Base-by-base conservation (phyloP, 2,888 invertebrate genomes). In the Xylocampa areola region DNA sequence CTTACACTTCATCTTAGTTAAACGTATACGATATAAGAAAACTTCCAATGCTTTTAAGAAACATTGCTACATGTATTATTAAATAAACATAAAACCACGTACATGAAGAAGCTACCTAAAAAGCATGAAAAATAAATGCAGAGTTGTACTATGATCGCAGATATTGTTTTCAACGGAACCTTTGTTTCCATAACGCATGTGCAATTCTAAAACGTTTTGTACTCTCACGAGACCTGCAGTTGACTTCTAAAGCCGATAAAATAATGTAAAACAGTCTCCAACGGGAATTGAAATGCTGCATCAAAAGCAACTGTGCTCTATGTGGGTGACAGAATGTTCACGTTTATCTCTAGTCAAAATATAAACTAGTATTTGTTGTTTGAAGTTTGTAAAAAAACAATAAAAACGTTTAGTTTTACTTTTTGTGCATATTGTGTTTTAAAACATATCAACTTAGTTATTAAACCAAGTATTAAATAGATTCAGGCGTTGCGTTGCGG, bases 161-260 rank as follows among this genome's bases (percentile, higher is more conserved):
- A 51, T 58, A 37, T 27, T 43, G 35, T 36, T 45, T 37, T 7
- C n/a, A n/a, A n/a, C n/a, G n/a, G n/a, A 23, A 27, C 35, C 17
- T 43, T 11, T 13, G 17, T 47, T 17, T 23, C 14, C 19, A 11
- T 52, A 32, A 52, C 55, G 4, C 14, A 27, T 40, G 41, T 67
- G 50, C 35, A 35, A 60, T 60, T 60, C 50, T 49, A n/a, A 52
- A 72, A 33, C 57, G 51, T 48, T 73, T 58, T 48, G 33, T 45
- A 5, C 40, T 50, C 73, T 16, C 64, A 7, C 19, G 59, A 16
- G 53, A 13, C 11, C 45, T 73, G 60, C 43, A 52, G 55, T 60
- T 73, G 59, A 64, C 64, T 73, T 64, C 52, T 49, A 57, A 68
- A 63, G 54, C 57, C 21, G 39, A 73, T 60, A 73, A 60, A 68